Base-by-base conservation (phyloP, 2,797 vertebrate species). In the Steatocranus sp. region DNA sequence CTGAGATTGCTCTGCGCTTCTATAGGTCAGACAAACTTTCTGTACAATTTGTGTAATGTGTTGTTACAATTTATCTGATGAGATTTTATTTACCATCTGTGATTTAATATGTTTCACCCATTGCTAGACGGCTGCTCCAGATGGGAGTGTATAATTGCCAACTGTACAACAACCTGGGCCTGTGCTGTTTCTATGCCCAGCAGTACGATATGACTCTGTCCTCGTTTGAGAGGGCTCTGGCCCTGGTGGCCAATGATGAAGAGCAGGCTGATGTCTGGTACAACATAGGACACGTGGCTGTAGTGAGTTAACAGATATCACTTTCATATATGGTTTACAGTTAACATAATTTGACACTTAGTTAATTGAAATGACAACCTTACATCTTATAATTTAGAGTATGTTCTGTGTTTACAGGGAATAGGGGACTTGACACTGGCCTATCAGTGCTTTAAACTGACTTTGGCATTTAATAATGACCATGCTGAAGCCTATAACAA, bases 131-230 rank as follows among this genome's bases (percentile, higher is more conserved):
- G 15, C 96, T 99, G 54, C 96, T 99, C 82, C 98, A 99, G 95
- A 99, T 99, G 98, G 99, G 99, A 34, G 97, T 99, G 81, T 99
- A 99, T 89, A 99, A 98, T 94, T 98, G 98, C 93, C 98, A 98
- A 76, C 97, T 99, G 80, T 98, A 98, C 88, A 99, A 99, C 96
- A 99, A 99, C 93, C 95, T 99, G 93, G 99, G 98, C 18, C 96
- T 99, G 83, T 99, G 98, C 88, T 99, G 99, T 95, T 99, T 99
- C 94, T 99, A 98, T 11, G 98, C 98, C 53, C 99, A 99, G 95
- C 99, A 99, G 92, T 99, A 99, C n/a, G 99, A 99, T 90, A 98
- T 99, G 98, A 98, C 97, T 17, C 96, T 99, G 63, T 97, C 97
- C 56, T 99, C 98, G 0, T 99, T 99, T 89, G 98, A 99, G 90